Conservation (phyloP, 2,113 vertebrate genomes). For the Tragelaphus buxtoni region DNA sequence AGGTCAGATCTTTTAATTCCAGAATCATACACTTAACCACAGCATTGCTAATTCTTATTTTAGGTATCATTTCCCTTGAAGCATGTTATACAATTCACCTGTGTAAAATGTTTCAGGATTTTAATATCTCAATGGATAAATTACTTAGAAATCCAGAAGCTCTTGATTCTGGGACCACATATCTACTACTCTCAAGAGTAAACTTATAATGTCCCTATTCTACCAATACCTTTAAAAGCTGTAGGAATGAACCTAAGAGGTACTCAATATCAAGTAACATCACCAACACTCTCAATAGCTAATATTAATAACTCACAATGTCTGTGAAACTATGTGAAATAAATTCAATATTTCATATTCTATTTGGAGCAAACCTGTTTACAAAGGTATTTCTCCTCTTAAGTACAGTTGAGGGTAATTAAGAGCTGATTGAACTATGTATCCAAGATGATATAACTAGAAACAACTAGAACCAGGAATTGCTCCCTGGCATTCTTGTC, state of each 20-base stretch:
- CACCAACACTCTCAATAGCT: not conserved
- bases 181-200: not conserved
- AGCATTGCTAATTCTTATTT: not conserved
- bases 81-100: not conserved
- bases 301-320: not conserved
- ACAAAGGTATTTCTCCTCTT: not conserved
- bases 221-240: not conserved
- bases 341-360: not conserved
- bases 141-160: not conserved
- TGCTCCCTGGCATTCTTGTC: not conserved
- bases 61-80: not conserved
- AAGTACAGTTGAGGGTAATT: not conserved
- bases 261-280: not conserved
- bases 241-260: not conserved
- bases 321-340: not conserved
- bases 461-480: not conserved
- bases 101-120: not conserved
- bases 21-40: not conserved
- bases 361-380: not conserved
- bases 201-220: not conserved
- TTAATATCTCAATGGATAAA: not conserved
- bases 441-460: not conserved
- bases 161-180: not conserved
- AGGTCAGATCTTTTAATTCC: not conserved
- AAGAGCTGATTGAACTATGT: not conserved